phyloP scores from a whole-genome alignment of 2,888 invertebrate species.

The Mechanitis messenoides region DNA sequence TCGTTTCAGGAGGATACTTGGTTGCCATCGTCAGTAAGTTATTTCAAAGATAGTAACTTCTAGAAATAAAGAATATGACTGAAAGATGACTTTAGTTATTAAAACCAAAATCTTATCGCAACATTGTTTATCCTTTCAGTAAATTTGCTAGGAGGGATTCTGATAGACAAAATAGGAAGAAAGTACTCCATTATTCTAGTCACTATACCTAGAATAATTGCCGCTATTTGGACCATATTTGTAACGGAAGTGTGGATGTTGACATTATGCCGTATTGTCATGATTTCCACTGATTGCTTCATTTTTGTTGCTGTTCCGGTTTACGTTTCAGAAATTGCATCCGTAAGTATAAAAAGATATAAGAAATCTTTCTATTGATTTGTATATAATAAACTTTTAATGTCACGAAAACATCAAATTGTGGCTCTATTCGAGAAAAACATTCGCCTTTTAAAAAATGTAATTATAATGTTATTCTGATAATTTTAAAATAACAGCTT shows the following conservation, averaged over 20 bases:
- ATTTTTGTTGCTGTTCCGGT: neutral
- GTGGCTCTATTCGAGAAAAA: too few relatives aligned
- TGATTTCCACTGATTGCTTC: slow-evolving; percentile 8
- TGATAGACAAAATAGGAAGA: slow-evolving; percentile 42
- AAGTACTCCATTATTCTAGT: slow-evolving; percentile 43
- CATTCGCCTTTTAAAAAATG: too few relatives aligned
- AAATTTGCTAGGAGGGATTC: slow-evolving; percentile 36
- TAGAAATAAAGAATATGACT: too few relatives aligned
- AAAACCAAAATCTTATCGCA: neutral
- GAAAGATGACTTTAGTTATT: neutral
- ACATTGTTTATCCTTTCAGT: slow-evolving; percentile 24
- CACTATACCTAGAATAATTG: slow-evolving; percentile 43
- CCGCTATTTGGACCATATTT: slow-evolving; percentile 39
- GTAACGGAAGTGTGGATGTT: slow-evolving; percentile 46
- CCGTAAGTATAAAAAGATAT: slow-evolving; percentile 35
- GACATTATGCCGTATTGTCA: slow-evolving; percentile 37
- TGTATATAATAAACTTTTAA: too few relatives aligned
- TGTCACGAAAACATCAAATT: too few relatives aligned
- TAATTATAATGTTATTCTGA: too few relatives aligned
- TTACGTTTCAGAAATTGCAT: slow-evolving; percentile 1
- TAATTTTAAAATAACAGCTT: too few relatives aligned
- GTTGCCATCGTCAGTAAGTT: slow-evolving; percentile 33
- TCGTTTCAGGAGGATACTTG: slow-evolving; percentile 50
- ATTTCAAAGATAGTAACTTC: too few relatives aligned
- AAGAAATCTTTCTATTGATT: too few relatives aligned